Conservation (phyloP, 2,888 invertebrate genomes). For the Xylocampa areola region DNA sequence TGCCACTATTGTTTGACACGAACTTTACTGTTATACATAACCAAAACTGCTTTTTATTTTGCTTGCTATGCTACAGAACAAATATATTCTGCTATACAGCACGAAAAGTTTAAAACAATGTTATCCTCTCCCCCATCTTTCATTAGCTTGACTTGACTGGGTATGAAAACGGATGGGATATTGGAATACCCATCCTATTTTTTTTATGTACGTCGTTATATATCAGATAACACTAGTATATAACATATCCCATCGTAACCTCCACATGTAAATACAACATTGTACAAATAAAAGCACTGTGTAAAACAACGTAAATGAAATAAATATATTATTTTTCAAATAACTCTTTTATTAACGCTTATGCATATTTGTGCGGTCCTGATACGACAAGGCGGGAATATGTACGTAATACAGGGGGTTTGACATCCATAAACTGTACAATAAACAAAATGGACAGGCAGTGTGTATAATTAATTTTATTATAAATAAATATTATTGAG, state of each 20-base stretch:
- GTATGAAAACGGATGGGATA: constrained; percentile 1
- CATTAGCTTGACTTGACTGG: constrained; percentile 33
- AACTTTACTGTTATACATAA: no score
- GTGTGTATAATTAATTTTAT: constrained; percentile 5
- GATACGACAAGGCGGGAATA: constrained; percentile 76
- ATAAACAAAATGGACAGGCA: constrained; percentile 1
- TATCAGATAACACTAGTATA: constrained; percentile 40
- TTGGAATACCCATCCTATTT: constrained; percentile 5
- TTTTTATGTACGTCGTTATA: constrained; percentile 1
- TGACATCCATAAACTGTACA: constrained; percentile 60
- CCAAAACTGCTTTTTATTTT: background rate
- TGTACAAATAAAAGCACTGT: constrained; percentile 71
- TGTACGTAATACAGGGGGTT: constrained; percentile 72
- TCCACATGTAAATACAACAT: constrained; percentile 65
- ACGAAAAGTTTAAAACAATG: background rate
- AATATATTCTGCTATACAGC: background rate
- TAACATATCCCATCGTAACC: constrained; percentile 62
- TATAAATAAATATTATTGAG: no score
- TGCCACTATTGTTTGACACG: no score
- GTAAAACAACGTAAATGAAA: constrained; percentile 72
- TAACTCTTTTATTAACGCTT: constrained; percentile 81
- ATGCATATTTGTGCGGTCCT: constrained; percentile 78
- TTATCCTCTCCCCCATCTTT: background rate
- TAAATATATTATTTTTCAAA: constrained; percentile 77
- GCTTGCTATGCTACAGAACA: no score